phyloP scores from a whole-genome alignment of 1,140 invertebrate species.

The Stenopsyche tienmushanensis region DNA sequence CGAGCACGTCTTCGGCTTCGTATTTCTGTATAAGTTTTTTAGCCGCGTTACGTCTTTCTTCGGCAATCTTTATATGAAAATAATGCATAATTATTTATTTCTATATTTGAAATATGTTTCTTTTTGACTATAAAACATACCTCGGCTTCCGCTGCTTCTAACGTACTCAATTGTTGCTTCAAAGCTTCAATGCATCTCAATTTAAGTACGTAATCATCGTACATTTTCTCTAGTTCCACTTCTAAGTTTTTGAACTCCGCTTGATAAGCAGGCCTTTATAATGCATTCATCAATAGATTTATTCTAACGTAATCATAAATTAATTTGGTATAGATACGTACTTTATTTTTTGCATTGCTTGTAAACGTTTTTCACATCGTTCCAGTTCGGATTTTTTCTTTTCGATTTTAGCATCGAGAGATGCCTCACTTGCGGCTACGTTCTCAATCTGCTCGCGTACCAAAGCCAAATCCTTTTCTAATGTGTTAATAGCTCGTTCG shows the following conservation, averaged over 20 bases:
- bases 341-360: constrained; percentile 92
- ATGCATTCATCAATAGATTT: constrained; percentile 4
- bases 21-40: constrained; percentile 55
- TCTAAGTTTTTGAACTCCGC: constrained; percentile 94
- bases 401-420: constrained; percentile 89
- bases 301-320: neutral
- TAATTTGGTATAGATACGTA: constrained; percentile 43
- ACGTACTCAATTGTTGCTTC: constrained; percentile 52
- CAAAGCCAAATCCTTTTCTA: constrained; percentile 69
- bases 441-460: constrained; percentile 77
- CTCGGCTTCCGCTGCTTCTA: constrained; percentile 52
- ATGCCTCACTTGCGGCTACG: constrained; percentile 81
- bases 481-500: constrained; percentile 67
- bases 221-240: constrained; percentile 79
- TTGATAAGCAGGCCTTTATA: constrained; percentile 88
- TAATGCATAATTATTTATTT: constrained; percentile 4
- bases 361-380: constrained; percentile 87
- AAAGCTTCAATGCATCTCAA: constrained; percentile 76
- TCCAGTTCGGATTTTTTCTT: constrained; percentile 87
- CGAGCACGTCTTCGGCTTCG: constrained; percentile 54
- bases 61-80: constrained; percentile 46
- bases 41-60: constrained; percentile 51
- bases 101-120: neutral
- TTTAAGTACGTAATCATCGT: constrained; percentile 85
- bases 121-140: constrained; percentile 35